Evolutionary conservation across 37 sponge, comb jelly and placozoan genomes (phyloP).

Genomic region (Mnemiopsis leidyi): DNA sequence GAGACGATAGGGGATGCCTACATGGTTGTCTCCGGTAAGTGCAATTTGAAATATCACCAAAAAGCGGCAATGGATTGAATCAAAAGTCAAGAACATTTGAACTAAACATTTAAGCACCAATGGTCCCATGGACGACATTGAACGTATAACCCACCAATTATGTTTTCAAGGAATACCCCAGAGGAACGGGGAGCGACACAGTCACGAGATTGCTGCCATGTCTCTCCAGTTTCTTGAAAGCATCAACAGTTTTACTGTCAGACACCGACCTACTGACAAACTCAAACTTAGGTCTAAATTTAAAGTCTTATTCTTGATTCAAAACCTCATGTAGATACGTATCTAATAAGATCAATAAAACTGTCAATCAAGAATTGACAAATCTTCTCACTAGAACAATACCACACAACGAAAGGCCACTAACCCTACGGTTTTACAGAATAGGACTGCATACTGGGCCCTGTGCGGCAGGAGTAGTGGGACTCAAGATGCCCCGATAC

Average conservation of each 20-base stretch:
- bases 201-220: slow-evolving; percentile 7
- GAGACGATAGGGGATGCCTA: slow-evolving; percentile 17
- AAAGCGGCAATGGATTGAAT: no score
- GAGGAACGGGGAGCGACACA: slow-evolving; percentile 22
- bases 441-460: not conserved
- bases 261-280: not conserved
- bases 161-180: not conserved
- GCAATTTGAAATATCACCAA: no score
- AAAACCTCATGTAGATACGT: not conserved
- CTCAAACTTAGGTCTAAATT: not conserved
- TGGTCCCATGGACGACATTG: no score
- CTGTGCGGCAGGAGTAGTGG: slow-evolving; percentile 6
- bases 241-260: not conserved
- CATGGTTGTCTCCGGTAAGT: slow-evolving; percentile 25
- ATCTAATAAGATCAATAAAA: no score
- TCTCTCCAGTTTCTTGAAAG: not conserved
- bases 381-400: no score
- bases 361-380: no score
- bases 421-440: no score
- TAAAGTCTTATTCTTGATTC: not conserved
- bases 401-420: no score
- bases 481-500: slow-evolving; percentile 16
- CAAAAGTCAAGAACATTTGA: no score
- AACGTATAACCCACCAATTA: no score
- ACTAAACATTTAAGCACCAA: no score